These are phyloP conservation scores for Hylomyscus alleni DNA, from an alignment of 2,797 vertebrate species.

Conservation along the genomic window DNA sequence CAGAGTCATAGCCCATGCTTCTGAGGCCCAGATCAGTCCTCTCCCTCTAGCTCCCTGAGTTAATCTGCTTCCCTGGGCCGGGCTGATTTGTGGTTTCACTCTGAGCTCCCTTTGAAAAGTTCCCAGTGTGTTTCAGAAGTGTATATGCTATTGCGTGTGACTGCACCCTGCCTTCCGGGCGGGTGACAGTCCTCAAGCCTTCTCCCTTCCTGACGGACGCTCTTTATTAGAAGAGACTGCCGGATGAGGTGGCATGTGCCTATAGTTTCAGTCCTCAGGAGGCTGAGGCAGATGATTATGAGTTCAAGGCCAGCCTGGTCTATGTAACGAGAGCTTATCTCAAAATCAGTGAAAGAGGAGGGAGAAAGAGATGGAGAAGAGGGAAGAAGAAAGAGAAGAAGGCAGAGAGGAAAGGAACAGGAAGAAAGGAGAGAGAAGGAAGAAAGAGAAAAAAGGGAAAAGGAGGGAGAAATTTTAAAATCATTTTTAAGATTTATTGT, in stretches of 20 bases:
- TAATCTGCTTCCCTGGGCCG: background rate
- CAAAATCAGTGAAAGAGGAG: background rate
- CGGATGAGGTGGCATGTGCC: background rate
- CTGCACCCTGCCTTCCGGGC: background rate
- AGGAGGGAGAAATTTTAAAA: background rate
- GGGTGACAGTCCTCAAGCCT: background rate
- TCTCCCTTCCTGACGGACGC: background rate
- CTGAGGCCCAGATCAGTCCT: background rate
- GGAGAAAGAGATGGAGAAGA: no score
- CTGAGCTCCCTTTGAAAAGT: background rate
- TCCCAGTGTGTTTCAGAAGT: background rate
- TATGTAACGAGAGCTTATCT: background rate
- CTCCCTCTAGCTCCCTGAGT: fast-evolving
- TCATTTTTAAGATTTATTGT: background rate
- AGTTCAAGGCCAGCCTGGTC: background rate
- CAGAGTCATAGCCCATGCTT: no score
- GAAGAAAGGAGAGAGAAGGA: no score
- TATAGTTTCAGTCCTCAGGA: background rate
- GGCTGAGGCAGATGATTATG: background rate
- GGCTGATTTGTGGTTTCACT: background rate
- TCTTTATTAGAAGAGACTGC: background rate
- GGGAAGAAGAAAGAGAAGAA: background rate
- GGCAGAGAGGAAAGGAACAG: no score
- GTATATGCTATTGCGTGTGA: background rate
- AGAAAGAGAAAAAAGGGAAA: background rate